Evolutionary conservation across 2,797 vertebrate species (phyloP), one percentile per base, ranked within the genome.

Genomic region (Centroberyx gerrardi): DNA sequence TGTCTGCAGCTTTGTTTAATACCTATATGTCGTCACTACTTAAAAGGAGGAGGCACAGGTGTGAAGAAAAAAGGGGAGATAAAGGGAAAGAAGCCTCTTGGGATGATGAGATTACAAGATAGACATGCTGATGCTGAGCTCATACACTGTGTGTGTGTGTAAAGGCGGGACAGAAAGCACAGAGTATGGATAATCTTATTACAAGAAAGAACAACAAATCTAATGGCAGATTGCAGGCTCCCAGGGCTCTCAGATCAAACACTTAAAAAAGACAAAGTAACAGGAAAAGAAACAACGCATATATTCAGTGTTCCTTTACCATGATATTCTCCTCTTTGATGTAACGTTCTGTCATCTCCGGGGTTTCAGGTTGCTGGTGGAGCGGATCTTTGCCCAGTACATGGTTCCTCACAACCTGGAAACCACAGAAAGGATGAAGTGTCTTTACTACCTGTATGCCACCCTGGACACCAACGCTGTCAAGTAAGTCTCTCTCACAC

Each of bases 331-430:
- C 44, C 3, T 28, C 36, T 51, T 48, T 13, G 27, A 61, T 56
- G 3, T 2, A 48, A 13, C 17, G 1, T 38, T 29, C 17, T 46
- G 38, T 59, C 18, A 55, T 55, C n/a, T 74, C 64, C 29, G 6
- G 73, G 22, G 56, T 0, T 58, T 0, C 89, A 99, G 98, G 80
- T 91, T 99, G 90, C 95, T 99, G 74, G 98, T 99, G 76, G 98
- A 99, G 91, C 95, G 97, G 4, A 98, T 99, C 78, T 99, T 99
- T 91, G 98, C 98, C 65, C 98, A 99, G 76, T 99, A 97, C 78
- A 98, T 99, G 96, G 98, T 99, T 27, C 98, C 98, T 87, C 98
- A 98, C 90, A 99, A 97, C 90, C 90, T 99, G 93, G 97, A 99
- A 84, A 99, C 98, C 8, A 87, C 95, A 0, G 97, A 99, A 78